Evolutionary conservation across 1,140 invertebrate genomes (phyloP), one percentile per base, ranked within the genome.

Genomic region (Maniola jurtina): DNA sequence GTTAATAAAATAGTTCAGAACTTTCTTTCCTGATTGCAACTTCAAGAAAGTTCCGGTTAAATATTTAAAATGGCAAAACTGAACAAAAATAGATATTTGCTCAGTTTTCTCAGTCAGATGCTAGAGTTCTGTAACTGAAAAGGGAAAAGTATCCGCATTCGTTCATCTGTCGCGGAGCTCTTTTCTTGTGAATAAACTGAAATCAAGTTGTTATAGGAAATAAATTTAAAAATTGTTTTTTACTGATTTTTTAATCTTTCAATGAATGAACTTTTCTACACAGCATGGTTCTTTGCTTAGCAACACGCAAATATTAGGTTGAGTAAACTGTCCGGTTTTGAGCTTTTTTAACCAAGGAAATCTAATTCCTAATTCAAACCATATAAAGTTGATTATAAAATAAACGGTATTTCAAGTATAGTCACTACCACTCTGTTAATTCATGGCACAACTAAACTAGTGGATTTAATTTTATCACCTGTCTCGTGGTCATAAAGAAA

Each of bases 301-400:
- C 70, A 60, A 74, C 75, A 76, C 71, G 80, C 79, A 79, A 83
- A 81, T 79, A 77, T 77, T 77, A 74, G 72, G 52, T 70, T 66
- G 33, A 68, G 48, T 52, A 73, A 72, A 72, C 60, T 58, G 71
- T 81, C 80, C 80, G 80, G 81, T 85, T 85, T 68, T 47, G 54
- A 66, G 73, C 72, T 73, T 70, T 77, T 66, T 50, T 34, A 42
- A 40, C 25, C 40, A 16, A 15, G 59, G 54, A 67, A 64, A 58
- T 57, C 1, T 58, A 25, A 11, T 35, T 50, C 56, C 38, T 58
- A 50, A 47, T n/a, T 1, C 14, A 10, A 16, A 36, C 11, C 13
- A 33, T 16, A 64, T 64, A 58, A 15, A 25, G 63, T 11, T 42
- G 50, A 38, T 58, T 58, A 35, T 64, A 14, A 47, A 64, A n/a